Conservation (phyloP, 2,888 invertebrate genomes). For the Amphipyra berbera region DNA sequence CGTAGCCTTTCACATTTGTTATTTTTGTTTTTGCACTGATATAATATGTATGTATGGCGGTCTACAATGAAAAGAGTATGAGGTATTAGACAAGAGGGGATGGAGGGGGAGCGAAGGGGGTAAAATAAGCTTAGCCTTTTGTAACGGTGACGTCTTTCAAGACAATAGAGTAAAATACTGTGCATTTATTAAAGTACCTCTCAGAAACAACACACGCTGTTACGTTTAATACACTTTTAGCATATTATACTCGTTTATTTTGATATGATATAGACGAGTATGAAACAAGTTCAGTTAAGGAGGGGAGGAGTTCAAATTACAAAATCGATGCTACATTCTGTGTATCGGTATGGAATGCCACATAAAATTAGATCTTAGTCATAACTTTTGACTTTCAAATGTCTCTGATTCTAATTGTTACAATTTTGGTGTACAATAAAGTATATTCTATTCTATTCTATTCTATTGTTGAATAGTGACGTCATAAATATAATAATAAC, state of each 20-base stretch:
- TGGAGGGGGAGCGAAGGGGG: not conserved
- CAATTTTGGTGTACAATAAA: too few species aligned
- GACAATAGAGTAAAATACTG: constrained; percentile 24
- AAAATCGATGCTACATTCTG: constrained; percentile 43
- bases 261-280: constrained; percentile 1
- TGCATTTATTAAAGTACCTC: constrained; percentile 15
- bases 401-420: not conserved
- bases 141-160: constrained; percentile 24
- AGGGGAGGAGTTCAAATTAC: constrained; percentile 36
- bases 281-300: constrained; percentile 14
- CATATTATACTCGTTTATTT: not conserved
- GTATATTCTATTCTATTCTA: too few species aligned
- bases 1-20: constrained; percentile 33
- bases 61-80: constrained; percentile 20
- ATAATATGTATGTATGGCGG: constrained; percentile 28
- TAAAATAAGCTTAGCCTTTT: constrained; percentile 24
- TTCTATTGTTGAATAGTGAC: too few species aligned
- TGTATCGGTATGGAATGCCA: constrained; percentile 11
- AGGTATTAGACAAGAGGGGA: constrained; percentile 11
- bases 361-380: not conserved
- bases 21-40: constrained; percentile 34
- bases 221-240: constrained; percentile 8
- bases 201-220: constrained; percentile 25
- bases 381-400: constrained; percentile 3
- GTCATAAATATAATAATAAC: too few species aligned